Base-by-base conservation (phyloP, 1,140 invertebrate species). In the Diabrotica virgifera region DNA sequence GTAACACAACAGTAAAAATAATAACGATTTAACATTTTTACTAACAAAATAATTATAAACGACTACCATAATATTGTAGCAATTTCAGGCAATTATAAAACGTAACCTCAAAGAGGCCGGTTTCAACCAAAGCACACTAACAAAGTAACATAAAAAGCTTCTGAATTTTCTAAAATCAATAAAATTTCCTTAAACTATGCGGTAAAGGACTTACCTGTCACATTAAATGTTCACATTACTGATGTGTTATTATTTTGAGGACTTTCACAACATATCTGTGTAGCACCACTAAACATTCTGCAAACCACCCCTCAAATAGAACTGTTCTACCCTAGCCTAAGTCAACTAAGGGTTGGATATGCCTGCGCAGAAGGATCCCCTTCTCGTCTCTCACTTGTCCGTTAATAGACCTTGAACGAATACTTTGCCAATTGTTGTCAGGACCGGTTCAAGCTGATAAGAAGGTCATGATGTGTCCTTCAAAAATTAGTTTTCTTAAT, bases 301-400 rank as follows among this genome's bases (percentile, higher is more conserved):
- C 59, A 60, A 60, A 60, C 40, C 46, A 46, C 59, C 59, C 59
- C 50, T 60, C 59, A 38, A 40, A 52, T 50, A 62, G 55, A 46
- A 62, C 53, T 71, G 59, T 68, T 69, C 52, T 69, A 66, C 67
- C 67, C 70, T 71, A 69, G 67, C 69, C 70, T 71, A 65, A 63
- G 67, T 61, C 70, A 71, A 71, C 70, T 62, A 64, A 66, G 70
- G 70, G 70, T 63, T 69, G 62, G 59, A 71, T 71, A 63, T 64
- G 66, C 59, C 70, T 69, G 64, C 67, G 59, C 59, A 60, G 59
- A 60, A 14, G 46, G n/a, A 52, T 24, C 59, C 59, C 59, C 59
- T 12, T 14, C 46, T 51, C 46, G 6, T 55, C 40, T 2, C 40
- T 46, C 5, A 46, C 8, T 8, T 10, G 24, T 4, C 24, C 40